Base-by-base conservation (phyloP, 2,888 invertebrate genomes). In the Crossocerus cetratus region DNA sequence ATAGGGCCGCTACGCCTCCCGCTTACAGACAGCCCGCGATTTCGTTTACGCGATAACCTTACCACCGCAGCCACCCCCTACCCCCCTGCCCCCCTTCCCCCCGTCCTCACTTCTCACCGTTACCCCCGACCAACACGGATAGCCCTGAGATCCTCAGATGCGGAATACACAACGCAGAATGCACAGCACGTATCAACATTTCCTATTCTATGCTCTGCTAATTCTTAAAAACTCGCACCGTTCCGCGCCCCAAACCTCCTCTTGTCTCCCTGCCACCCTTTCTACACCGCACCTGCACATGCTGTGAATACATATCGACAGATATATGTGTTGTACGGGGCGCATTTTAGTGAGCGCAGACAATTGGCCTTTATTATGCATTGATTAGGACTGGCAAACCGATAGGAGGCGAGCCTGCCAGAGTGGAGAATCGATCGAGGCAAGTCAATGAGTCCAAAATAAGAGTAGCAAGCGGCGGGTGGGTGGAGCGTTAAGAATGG, bases 131-230 rank as follows among this genome's bases (percentile, higher is more conserved):
- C 11, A n/a, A n/a, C n/a, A n/a, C 32, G 32, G 11, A 32, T 32
- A 32, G 32, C 8, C 32, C 32, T 32, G 32, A 32, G 32, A 32
- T 32, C 32, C 32, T 32, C 32, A 4, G 32, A 32, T 32, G 32
- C 32, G 11, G 32, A 32, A 32, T 32, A 32, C 32, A 32, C 32
- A 32, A 32, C 32, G 49, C 21, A 21, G 74, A 76, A 88, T 87
- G 86, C 88, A 64, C 78, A 67, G 84, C 89, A 88, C 88, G 88
- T 89, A 87, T 88, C 83, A 87, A 85, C 87, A 89, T 86, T 88
- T 86, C 82, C 83, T 84, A 82, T 84, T 82, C 81, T 77, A 62
- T 23, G 53, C 23, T 63, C 55, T 23, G 68, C 65, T 77, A 77
- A 83, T 77, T 78, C 73, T 77, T 76, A 59, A 72, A 74, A 69